These are phyloP conservation scores for Dicrostonyx torquatus DNA, from an alignment of 2,797 vertebrate species.

Conservation along the genomic window DNA sequence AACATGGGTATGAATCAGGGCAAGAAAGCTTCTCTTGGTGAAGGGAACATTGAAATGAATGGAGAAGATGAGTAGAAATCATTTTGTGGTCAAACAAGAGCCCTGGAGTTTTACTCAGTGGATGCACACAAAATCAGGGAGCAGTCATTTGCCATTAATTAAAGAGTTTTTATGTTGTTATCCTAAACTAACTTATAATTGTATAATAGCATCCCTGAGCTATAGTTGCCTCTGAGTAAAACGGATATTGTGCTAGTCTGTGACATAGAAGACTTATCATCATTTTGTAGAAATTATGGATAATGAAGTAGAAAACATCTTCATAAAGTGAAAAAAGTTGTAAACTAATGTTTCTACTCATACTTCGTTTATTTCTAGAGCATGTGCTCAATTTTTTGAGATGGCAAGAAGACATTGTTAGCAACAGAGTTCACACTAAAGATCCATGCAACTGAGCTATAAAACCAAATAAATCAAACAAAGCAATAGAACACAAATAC, in stretches of 20 bases:
- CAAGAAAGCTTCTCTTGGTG: background rate
- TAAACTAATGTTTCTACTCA: background rate
- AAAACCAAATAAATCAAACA: background rate
- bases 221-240: background rate
- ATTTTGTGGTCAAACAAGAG: background rate
- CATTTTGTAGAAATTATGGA: background rate
- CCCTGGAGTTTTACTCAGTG: background rate
- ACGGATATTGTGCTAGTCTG: background rate
- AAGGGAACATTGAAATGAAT: background rate
- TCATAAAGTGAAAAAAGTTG: background rate
- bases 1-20: background rate
- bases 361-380: slow-evolving; percentile 19
- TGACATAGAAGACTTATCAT: background rate
- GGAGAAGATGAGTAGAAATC: background rate
- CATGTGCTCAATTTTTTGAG: background rate
- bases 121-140: background rate
- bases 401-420: background rate
- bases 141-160: background rate
- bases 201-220: background rate
- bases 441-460: background rate
- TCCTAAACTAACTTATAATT: background rate
- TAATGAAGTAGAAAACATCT: slow-evolving; percentile 13
- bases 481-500: background rate
- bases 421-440: background rate
- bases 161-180: background rate